Conservation (phyloP, 2,797 vertebrate species). For the Glossophaga mutica region DNA sequence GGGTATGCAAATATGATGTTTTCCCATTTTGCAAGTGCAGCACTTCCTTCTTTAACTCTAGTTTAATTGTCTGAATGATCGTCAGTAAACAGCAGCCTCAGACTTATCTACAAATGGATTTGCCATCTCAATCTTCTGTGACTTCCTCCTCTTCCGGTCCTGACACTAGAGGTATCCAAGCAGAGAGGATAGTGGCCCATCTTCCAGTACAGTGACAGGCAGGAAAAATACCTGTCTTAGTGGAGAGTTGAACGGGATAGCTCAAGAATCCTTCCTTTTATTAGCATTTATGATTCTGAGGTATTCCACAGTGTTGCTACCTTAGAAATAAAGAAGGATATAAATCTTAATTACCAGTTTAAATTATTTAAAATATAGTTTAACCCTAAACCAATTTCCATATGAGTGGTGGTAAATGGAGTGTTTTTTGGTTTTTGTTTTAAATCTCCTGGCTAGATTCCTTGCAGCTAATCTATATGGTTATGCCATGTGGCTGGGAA, state of each 20-base stretch:
- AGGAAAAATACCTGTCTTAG: background rate
- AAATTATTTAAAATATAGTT: conserved; percentile 43
- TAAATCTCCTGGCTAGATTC: conserved; percentile 54
- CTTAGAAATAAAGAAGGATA: conserved; percentile 1
- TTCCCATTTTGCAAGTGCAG: background rate
- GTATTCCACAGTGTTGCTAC: background rate
- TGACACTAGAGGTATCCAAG: background rate
- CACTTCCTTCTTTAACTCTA: background rate
- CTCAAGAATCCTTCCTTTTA: background rate
- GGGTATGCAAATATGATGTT: background rate
- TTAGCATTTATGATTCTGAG: background rate
- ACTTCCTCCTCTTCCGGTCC: background rate
- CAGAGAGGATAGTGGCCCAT: background rate
- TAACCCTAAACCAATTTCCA: conserved; percentile 56
- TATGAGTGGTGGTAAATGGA: conserved; percentile 58
- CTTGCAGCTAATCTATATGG: conserved; percentile 59
- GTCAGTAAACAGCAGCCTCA: background rate
- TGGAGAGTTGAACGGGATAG: background rate
- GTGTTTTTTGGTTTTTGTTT: background rate
- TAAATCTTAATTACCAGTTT: conserved; percentile 45
- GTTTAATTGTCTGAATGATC: background rate
- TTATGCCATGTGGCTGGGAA: conserved; percentile 70
- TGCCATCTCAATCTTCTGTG: background rate
- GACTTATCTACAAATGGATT: background rate
- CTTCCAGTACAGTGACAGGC: background rate